A percentile compares a stretch with the other conserved stretches of the same genome.
Conservation (phyloP, 2,888 invertebrate genomes). For the Trichogramma evanescens region DNA sequence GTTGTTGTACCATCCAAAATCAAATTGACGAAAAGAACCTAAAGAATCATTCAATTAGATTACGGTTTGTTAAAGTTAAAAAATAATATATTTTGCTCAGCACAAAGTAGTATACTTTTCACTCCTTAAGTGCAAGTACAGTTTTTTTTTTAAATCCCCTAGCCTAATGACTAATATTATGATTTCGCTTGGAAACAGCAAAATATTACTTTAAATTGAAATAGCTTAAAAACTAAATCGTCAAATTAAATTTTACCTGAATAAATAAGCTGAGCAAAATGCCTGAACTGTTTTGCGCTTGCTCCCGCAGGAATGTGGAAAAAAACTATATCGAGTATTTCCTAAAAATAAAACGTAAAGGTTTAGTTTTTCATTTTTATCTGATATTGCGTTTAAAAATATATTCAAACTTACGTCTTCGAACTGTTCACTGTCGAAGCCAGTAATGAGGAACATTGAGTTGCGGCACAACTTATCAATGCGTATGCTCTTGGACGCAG, state of each 20-base stretch:
- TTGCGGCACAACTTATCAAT: constrained; percentile 58
- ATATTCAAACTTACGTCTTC: constrained; percentile 41
- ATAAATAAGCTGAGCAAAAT: constrained; percentile 61
- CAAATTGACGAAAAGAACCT: background rate
- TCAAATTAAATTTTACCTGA: constrained; percentile 31
- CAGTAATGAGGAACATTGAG: constrained; percentile 59
- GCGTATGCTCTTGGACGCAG: constrained; percentile 41
- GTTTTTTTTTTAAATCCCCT: no score
- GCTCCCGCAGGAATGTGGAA: constrained; percentile 65
- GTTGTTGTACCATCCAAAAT: background rate
- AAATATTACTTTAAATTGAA: no score
- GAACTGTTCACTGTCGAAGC: constrained; percentile 43
- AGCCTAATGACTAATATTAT: no score
- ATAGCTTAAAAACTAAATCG: no score
- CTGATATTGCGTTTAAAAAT: background rate
- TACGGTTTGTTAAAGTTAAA: background rate
- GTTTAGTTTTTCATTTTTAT: background rate
- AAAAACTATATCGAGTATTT: constrained; percentile 61
- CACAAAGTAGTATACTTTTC: no score
- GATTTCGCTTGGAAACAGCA: no score
- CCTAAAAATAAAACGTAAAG: constrained; percentile 21
- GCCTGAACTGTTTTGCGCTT: constrained; percentile 62
- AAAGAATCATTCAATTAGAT: background rate
- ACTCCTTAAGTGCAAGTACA: background rate
- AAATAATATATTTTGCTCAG: background rate